Base-by-base conservation (phyloP, 2,888 invertebrate species). In the Phalangium opilio region DNA sequence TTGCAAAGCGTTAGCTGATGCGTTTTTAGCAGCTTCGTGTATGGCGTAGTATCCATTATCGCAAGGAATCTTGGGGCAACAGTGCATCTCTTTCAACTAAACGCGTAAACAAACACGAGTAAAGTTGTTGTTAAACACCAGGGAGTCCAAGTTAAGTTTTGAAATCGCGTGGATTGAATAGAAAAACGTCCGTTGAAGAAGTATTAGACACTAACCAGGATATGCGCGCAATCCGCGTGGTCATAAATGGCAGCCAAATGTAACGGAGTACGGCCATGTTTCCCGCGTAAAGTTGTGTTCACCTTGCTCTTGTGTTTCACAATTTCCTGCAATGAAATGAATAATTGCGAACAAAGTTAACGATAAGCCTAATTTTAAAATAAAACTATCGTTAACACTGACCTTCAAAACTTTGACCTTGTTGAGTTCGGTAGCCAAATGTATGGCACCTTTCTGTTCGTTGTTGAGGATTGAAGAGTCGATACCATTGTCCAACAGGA, bases 41-140 rank as follows among this genome's bases (percentile, higher is more conserved):
- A 89, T 85, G 0, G 89, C 86, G 63, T 84, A 86, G 67, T 83
- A 86, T 11, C 87, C 87, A 70, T 85, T 83, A 68, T 83, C 81
- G 67, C 85, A 86, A 2, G 81, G 78, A 52, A 72, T 74, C 60
- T 81, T 78, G 44, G 83, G 80, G 61, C 77, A 77, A 35, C 83
- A 83, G 50, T 78, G 82, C 58, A 83, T 74, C 58, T 83, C 79
- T 38, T 78, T 78, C 57, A 87, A 78, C 87, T 87, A 42, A 68
- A 27, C 27, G 27, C 27, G 8, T 61, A 49, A 42, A 49, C 18
- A 51, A 40, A 15, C 19, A 38, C n/a, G n/a, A n/a, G n/a, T n/a
- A 19, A 36, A n/a, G 19, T 36, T 41, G 14, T 21, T 18, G 36
- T 15, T 27, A 27, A 27, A 27, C 27, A 27, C 27, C 27, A 8